Conservation (phyloP, 2,888 invertebrate genomes). For the Nysson spinosus region DNA sequence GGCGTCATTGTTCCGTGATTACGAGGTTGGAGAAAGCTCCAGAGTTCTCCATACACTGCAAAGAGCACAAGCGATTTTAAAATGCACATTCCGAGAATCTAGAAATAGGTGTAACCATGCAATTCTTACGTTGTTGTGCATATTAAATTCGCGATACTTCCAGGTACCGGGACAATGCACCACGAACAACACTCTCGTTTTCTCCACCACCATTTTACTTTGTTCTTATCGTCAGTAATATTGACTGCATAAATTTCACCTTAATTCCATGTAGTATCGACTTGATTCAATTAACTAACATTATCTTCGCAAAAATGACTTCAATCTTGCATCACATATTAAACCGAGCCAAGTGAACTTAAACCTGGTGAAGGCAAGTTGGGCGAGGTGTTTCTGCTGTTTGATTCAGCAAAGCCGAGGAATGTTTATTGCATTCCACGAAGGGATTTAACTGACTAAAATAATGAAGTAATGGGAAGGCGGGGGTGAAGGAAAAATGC, state of each 20-base stretch:
- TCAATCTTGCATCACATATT: too few species aligned
- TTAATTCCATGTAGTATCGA: too few species aligned
- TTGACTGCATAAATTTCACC: too few species aligned
- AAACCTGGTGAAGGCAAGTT: too few species aligned
- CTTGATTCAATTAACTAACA: too few species aligned
- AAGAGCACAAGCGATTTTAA: constrained; percentile 20
- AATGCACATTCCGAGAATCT: constrained; percentile 37
- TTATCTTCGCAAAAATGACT: too few species aligned
- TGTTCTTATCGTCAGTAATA: not conserved
- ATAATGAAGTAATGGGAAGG: constrained; percentile 31
- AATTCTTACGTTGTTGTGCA: constrained; percentile 17
- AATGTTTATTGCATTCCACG: not conserved
- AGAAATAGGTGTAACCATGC: constrained; percentile 22
- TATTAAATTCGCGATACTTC: constrained; percentile 32
- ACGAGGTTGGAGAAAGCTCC: constrained; percentile 9
- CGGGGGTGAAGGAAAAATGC: constrained; percentile 60
- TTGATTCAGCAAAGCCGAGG: not conserved
- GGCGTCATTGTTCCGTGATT: constrained; percentile 6
- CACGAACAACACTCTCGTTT: constrained; percentile 3
- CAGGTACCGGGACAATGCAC: constrained; percentile 38
- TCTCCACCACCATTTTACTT: not conserved
- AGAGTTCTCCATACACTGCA: constrained; percentile 3
- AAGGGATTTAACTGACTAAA: constrained; percentile 8
- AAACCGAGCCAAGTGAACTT: too few species aligned
- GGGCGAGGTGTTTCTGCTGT: not conserved